Percentiles rank a stretch among this genome's conserved stretches.
Conservation (phyloP, 2,797 vertebrate species). For the Falco novaeseelandiae region DNA sequence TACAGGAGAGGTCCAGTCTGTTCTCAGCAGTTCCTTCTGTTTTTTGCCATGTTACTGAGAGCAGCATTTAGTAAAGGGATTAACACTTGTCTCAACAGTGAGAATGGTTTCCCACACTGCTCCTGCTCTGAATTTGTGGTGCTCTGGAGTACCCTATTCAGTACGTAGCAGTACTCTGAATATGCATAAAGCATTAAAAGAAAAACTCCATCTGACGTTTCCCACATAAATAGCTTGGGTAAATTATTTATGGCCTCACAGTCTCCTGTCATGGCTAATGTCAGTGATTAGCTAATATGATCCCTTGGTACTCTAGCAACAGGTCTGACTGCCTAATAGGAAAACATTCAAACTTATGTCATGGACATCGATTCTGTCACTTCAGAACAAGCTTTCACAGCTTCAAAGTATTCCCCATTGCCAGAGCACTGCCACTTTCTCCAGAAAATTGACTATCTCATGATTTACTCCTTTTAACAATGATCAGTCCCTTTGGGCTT, state of each 20-base stretch:
- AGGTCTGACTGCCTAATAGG: constrained; percentile 9
- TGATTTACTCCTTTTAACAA: background rate
- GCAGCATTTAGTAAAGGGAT: background rate
- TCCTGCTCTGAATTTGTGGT: background rate
- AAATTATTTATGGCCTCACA: constrained; percentile 1
- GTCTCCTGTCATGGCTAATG: constrained; percentile 6
- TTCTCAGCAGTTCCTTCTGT: background rate
- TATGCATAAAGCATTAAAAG: background rate
- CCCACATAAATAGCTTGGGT: background rate
- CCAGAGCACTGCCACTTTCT: background rate
- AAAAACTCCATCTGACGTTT: background rate
- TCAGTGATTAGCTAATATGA: constrained; percentile 20
- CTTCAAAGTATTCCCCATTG: constrained; percentile 20
- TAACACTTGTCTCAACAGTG: background rate
- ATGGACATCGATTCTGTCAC: constrained; percentile 49
- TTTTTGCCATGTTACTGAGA: background rate
- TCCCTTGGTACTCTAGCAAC: background rate
- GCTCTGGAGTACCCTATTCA: background rate
- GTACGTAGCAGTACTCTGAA: background rate
- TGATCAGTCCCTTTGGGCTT: background rate
- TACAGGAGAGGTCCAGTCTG: background rate
- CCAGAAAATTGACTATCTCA: background rate
- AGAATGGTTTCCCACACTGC: background rate
- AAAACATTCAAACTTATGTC: constrained; percentile 36
- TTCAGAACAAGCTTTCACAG: constrained; percentile 19